Evolutionary conservation across 1,140 invertebrate species (phyloP), one percentile per base, ranked within the genome.

Genomic region (Heliconius melpomene): DNA sequence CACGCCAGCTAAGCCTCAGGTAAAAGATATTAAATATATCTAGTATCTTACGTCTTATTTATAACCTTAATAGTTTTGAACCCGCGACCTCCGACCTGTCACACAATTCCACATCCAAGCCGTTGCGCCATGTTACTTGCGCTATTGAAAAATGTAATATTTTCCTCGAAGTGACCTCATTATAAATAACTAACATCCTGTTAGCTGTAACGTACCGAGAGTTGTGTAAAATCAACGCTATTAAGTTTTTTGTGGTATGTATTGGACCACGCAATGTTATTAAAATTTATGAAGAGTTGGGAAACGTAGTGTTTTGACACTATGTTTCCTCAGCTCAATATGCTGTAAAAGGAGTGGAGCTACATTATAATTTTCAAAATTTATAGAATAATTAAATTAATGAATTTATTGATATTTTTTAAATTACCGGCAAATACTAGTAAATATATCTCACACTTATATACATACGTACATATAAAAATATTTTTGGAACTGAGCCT

Each of bases 151-250:
- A 66, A 66, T 66, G 23, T 66, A 66, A 66, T 66, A 66, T 66
- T 26, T 66, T 29, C 60, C 60, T 66, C 60, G 23, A 66, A 66
- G n/a, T 23, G 11, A 66, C 60, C 60, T 66, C 26, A 66, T 66
- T 66, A 66, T 66, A 66, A 66, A 66, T 66, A 66, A 66, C 26
- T 66, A 29, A 29, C 60, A 66, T 66, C 60, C 60, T 66, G 60
- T 66, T 66, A 66, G 60, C 60, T 66, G 26, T 66, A 29, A 60
- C 57, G 9, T 2, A 13, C n/a, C 9, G 7, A 66, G 60, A 66
- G 60, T 66, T 66, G 60, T 66, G 60, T 66, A 66, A 66, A 66
- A 7, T 60, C 54, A 23, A 60, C n/a, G 20, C 20, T 23, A 60
- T 60, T 9, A 23, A 60, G 9, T 60, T 60, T 60, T 16, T 60